These are phyloP conservation scores for Dendroctonus valens DNA, from an alignment of 1,140 invertebrate species.

Conservation along the genomic window DNA sequence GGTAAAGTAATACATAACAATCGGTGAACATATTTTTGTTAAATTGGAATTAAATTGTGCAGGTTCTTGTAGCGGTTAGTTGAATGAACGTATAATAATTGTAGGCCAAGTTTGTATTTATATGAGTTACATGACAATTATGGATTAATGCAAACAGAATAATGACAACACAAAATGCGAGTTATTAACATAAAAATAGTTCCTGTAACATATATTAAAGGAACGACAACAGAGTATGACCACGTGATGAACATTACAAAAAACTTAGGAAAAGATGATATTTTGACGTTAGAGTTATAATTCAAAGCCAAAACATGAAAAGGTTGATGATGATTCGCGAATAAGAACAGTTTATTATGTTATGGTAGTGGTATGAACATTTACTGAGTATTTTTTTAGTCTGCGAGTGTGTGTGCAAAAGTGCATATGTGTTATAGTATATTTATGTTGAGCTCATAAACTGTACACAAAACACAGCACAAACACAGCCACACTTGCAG, in stretches of 20 bases:
- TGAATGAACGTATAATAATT: not conserved
- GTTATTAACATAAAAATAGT: too few relatives aligned
- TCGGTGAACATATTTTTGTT: not conserved
- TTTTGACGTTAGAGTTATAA: too few relatives aligned
- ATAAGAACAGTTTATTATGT: slow-evolving; percentile 35
- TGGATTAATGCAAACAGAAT: too few relatives aligned
- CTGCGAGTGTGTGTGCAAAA: slow-evolving; percentile 50
- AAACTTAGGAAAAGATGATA: too few relatives aligned
- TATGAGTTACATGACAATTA: too few relatives aligned
- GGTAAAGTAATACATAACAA: not conserved
- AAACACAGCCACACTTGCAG: slow-evolving; percentile 52
- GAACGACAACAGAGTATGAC: too few relatives aligned
- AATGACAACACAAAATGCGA: too few relatives aligned
- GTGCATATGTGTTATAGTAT: slow-evolving; percentile 41
- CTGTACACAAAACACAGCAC: slow-evolving; percentile 50
- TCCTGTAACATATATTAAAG: too few relatives aligned
- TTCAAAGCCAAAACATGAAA: too few relatives aligned
- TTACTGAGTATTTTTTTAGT: slow-evolving; percentile 38
- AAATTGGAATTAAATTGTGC: too few relatives aligned
- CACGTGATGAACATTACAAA: too few relatives aligned
- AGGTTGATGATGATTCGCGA: not conserved
- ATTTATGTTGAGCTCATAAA: slow-evolving; percentile 38
- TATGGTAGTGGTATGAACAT: slow-evolving; percentile 47
- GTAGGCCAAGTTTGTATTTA: not conserved
- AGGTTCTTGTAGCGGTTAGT: too few relatives aligned